Percentiles rank a stretch among this genome's conserved stretches.
phyloP scores from a whole-genome alignment of 2,888 invertebrate species.

The Willowsia nigromaculata region DNA sequence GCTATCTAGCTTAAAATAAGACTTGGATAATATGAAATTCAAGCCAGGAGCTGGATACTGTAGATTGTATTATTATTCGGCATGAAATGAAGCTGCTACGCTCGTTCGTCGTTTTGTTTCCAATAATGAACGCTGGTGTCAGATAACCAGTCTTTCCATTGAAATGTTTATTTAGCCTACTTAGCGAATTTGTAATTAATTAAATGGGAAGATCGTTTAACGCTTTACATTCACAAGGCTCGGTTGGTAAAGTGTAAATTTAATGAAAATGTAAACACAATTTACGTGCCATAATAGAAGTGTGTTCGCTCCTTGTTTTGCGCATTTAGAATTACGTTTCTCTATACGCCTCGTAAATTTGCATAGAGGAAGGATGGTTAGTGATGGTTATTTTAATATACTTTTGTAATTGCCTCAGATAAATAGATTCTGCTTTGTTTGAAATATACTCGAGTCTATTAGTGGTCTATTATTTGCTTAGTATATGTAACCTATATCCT shows the following conservation, averaged over 20 bases:
- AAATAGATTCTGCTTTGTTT: not conserved
- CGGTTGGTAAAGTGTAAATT: not conserved
- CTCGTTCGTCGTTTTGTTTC: too few species aligned
- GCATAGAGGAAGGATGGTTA: not conserved
- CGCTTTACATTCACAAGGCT: not conserved
- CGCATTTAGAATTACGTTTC: not conserved
- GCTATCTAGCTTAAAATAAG: too few species aligned
- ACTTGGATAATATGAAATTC: too few species aligned
- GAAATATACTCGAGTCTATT: not conserved
- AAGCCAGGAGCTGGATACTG: too few species aligned
- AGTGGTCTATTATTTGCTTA: not conserved
- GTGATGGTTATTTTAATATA: not conserved
- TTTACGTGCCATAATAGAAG: not conserved
- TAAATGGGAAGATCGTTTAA: not conserved
- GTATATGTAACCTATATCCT: constrained; percentile 15
- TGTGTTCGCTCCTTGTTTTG: not conserved
- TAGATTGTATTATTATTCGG: too few species aligned
- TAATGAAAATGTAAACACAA: not conserved
- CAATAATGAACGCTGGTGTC: too few species aligned
- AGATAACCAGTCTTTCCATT: not conserved
- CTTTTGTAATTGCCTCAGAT: not conserved
- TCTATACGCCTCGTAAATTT: not conserved
- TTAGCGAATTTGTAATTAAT: not conserved
- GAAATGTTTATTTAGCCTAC: not conserved
- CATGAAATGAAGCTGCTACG: too few species aligned